Evolutionary conservation across 2,113 vertebrate species (phyloP).

Genomic region (Oryzias woworae): DNA sequence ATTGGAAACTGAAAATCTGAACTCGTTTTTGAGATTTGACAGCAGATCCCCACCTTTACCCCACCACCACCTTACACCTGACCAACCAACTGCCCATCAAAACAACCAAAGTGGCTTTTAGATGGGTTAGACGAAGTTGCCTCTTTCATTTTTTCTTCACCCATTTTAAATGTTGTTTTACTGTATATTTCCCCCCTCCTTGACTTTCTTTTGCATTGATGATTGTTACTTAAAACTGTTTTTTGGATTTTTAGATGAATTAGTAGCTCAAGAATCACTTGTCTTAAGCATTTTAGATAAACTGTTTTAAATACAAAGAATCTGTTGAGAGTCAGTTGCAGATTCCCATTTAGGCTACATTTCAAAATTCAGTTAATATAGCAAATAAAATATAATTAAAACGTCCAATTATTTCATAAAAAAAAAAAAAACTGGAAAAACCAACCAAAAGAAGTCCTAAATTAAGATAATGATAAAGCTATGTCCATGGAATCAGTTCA

Average conservation of each 20-base stretch:
- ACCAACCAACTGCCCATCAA: slow-evolving; percentile 13
- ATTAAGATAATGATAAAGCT: slow-evolving; percentile 72
- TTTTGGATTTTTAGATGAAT: slow-evolving; percentile 71
- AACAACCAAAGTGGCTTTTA: slow-evolving; percentile 58
- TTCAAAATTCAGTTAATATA: slow-evolving; percentile 97
- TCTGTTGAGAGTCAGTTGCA: slow-evolving; percentile 92
- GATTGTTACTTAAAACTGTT: slow-evolving; percentile 76
- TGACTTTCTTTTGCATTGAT: slow-evolving; percentile 59
- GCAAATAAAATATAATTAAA: slow-evolving; percentile 73
- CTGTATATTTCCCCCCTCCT: slow-evolving; percentile 50
- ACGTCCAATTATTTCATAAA: slow-evolving; percentile 74
- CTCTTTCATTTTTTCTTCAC: slow-evolving; percentile 29
- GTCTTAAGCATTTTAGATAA: slow-evolving; percentile 72
- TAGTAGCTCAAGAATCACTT: slow-evolving; percentile 69
- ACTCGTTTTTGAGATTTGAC: slow-evolving; percentile 70
- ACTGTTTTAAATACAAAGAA: slow-evolving; percentile 75
- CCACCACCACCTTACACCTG: slow-evolving; percentile 18
- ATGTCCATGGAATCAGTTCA: slow-evolving; percentile 68
- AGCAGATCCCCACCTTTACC: slow-evolving; percentile 6
- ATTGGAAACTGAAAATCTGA: slow-evolving; percentile 69
- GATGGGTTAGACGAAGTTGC: slow-evolving; percentile 66
- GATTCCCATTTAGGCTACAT: slow-evolving; percentile 99
- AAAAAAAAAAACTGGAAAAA: slow-evolving; percentile 29
- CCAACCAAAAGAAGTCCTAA: slow-evolving; percentile 54
- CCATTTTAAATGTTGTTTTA: slow-evolving; percentile 65